These are phyloP conservation scores for Macropus fuliginosus DNA, from an alignment of 2,797 vertebrate genomes.

Conservation along the genomic window DNA sequence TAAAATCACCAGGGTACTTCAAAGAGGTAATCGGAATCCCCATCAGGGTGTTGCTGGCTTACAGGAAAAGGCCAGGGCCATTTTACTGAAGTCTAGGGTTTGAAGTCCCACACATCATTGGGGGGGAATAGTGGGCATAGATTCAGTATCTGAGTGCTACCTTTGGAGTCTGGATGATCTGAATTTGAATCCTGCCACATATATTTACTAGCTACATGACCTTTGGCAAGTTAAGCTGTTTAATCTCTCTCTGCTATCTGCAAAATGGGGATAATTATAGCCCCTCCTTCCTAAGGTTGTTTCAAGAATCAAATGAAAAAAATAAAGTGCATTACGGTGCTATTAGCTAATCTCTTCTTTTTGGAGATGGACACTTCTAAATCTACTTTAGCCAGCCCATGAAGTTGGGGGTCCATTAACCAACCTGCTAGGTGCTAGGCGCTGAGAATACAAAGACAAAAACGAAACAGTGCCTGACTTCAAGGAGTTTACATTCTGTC, in stretches of 20 bases:
- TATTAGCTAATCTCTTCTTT: background rate
- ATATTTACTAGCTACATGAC: background rate
- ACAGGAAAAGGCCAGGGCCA: background rate
- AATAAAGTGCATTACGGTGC: background rate
- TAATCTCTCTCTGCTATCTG: background rate
- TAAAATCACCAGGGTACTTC: conserved; percentile 66
- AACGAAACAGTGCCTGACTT: background rate
- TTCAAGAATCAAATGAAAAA: background rate
- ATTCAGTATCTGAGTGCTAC: background rate
- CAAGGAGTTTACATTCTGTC: background rate
- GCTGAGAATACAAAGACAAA: background rate
- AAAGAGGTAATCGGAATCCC: conserved; percentile 29
- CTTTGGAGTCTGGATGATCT: background rate
- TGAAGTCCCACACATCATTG: background rate
- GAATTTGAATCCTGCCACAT: background rate
- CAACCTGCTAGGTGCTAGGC: background rate
- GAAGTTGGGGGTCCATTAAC: background rate
- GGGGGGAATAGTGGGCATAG: background rate
- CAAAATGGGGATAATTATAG: background rate
- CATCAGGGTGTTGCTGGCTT: conserved; percentile 31
- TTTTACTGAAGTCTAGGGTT: background rate
- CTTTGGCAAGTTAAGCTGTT: background rate
- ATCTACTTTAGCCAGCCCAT: background rate
- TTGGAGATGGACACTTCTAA: background rate
- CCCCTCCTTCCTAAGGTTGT: background rate